Evolutionary conservation across 2,797 vertebrate species (phyloP).

Genomic region (Malurus leucopterus): DNA sequence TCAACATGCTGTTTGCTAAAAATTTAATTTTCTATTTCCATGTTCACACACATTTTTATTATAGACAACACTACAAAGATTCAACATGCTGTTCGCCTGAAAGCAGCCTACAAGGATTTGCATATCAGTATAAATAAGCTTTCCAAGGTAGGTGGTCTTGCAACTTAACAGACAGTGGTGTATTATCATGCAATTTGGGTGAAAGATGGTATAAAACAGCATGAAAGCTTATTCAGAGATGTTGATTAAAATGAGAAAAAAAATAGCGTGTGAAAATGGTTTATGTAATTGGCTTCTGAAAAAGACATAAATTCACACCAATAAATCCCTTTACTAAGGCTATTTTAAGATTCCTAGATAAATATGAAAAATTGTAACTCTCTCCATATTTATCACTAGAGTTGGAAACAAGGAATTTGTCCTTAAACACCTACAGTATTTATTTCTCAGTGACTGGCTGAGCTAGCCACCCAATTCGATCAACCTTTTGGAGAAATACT

Average conservation of each 20-base stretch:
- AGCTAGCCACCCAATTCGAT: not conserved
- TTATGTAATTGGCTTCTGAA: not conserved
- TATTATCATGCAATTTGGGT: not conserved
- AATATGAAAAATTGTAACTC: not conserved
- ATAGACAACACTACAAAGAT: not conserved
- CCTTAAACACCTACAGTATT: not conserved
- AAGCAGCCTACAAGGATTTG: not conserved
- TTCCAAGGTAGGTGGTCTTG: not conserved
- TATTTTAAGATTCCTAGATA: not conserved
- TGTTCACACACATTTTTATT: not conserved
- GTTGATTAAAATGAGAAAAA: not conserved
- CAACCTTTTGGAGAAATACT: not conserved
- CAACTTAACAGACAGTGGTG: not conserved
- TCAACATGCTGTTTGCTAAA: rapidly evolving
- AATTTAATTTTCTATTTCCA: not conserved
- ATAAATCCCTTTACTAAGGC: not conserved
- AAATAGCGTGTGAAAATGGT: not conserved
- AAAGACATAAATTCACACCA: not conserved
- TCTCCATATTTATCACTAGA: not conserved
- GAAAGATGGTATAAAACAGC: not conserved
- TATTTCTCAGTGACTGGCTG: not conserved
- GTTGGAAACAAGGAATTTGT: not conserved
- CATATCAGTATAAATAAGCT: not conserved
- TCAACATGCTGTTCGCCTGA: rapidly evolving
- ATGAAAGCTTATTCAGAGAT: not conserved